Base-by-base conservation (phyloP, 2,113 vertebrate genomes). In the Tyto alba region DNA sequence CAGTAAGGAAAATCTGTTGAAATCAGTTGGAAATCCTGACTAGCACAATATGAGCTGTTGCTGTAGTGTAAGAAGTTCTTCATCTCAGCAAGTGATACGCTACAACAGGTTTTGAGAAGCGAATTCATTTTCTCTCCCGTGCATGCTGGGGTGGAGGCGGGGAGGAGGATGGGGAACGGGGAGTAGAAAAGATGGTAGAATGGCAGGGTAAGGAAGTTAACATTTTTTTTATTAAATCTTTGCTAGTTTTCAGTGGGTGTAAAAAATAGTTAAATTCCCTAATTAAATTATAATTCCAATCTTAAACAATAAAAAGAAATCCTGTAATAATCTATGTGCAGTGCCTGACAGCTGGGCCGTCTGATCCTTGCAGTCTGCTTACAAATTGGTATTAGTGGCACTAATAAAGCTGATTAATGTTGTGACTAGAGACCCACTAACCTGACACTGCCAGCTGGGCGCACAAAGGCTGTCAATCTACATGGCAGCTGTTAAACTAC, bases 351-450 rank as follows among this genome's bases (percentile, higher is more conserved):
- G 99, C 99, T 99, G 99, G 98, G 97, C 98, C 96, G 98, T 99
- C 99, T 99, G 99, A 99, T 99, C 98, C 98, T 98, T 96, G 95
- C 97, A 98, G 99, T 98, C 99, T 98, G 98, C 98, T 98, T 97
- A 98, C 98, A 98, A 98, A 99, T 98, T 99, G 98, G 99, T 98
- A 99, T 99, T 99, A 99, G 98, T 98, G 98, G 98, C 97, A 98
- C 98, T 99, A 99, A 99, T 98, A 99, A 99, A 99, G 98, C 99
- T 99, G 99, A 99, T 99, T 99, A 99, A 98, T 98, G 98, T 98
- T 97, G 97, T 98, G 98, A 98, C 98, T 98, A 97, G 97, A 98
- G 98, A 98, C 98, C 98, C 98, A 98, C 98, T 98, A 98, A 98
- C 98, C 98, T 98, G 98, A 98, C 97, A 83, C 97, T 97, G 98